These are phyloP conservation scores for Dicyrtoma fusca DNA, from an alignment of 2,888 invertebrate genomes.

Conservation along the genomic window DNA sequence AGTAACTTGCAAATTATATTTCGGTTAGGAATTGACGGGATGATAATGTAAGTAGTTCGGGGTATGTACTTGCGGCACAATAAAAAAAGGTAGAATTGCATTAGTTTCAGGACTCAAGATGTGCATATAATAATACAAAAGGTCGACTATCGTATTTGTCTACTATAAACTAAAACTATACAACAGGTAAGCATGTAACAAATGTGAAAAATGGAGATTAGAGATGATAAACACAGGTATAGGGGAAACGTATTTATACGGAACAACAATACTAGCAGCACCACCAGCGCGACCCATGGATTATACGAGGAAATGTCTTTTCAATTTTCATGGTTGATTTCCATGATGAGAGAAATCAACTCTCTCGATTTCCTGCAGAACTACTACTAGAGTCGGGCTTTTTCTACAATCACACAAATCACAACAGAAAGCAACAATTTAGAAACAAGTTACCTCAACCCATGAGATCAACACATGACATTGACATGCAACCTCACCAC, in stretches of 20 bases:
- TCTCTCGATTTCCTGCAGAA: slow-evolving; percentile 32
- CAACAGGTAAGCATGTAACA: neutral
- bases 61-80: no score
- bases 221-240: neutral
- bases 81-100: no score
- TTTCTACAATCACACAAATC: slow-evolving; percentile 27
- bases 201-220: neutral
- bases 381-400: slow-evolving; percentile 28
- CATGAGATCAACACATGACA: no score
- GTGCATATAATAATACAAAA: no score
- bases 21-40: no score
- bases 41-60: no score
- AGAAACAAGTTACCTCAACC: neutral
- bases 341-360: slow-evolving; percentile 29
- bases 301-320: slow-evolving; percentile 34
- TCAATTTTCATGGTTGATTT: slow-evolving; percentile 17
- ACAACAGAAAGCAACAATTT: slow-evolving; percentile 9
- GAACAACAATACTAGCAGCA: slow-evolving; percentile 13
- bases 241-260: neutral
- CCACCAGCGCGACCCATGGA: slow-evolving; percentile 7
- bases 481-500: no score
- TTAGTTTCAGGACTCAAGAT: no score
- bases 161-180: no score
- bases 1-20: no score
- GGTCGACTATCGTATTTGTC: no score